These are phyloP conservation scores for Phyllopteryx taeniolatus DNA, from an alignment of 2,113 vertebrate species.

Conservation along the genomic window DNA sequence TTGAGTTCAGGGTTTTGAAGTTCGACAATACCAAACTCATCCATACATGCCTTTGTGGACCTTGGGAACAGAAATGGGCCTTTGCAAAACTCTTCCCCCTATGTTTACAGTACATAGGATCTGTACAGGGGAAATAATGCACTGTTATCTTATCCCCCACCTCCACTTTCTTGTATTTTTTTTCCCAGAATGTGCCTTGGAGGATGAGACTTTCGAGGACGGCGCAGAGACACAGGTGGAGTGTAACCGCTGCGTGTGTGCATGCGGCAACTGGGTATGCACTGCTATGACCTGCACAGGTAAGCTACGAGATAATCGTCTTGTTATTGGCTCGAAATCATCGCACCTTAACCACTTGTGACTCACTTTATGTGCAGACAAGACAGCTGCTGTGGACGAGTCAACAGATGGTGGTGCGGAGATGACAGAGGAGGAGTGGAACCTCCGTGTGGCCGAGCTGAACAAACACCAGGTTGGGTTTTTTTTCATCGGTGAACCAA, in stretches of 20 bases:
- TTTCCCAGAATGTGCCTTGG: slow-evolving; percentile 87
- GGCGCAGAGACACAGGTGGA: slow-evolving; percentile 95
- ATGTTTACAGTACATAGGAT: not conserved
- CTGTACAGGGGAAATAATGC: not conserved
- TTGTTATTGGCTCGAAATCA: not conserved
- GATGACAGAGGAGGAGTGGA: slow-evolving; percentile 91
- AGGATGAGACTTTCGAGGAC: slow-evolving; percentile 91
- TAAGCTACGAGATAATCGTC: slow-evolving; percentile 46
- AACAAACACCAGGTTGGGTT: slow-evolving; percentile 91
- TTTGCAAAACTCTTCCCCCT: not conserved
- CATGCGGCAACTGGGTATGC: slow-evolving; percentile 99
- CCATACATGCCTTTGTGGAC: too few relatives aligned
- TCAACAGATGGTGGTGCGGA: slow-evolving; percentile 67
- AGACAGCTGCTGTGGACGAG: slow-evolving; percentile 70
- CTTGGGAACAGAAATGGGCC: too few relatives aligned
- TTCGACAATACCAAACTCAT: too few relatives aligned
- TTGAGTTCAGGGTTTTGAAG: too few relatives aligned
- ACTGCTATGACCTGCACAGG: slow-evolving; percentile 95
- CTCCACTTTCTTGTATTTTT: not conserved
- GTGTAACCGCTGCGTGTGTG: slow-evolving; percentile 96
- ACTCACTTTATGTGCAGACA: slow-evolving; percentile 65
- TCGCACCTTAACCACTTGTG: not conserved
- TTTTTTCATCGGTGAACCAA: not conserved
- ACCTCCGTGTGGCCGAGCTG: slow-evolving; percentile 85
- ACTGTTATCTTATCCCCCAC: not conserved